Evolutionary conservation across 2,888 invertebrate genomes (phyloP).

Genomic region (Oxyscelio sp.): DNA sequence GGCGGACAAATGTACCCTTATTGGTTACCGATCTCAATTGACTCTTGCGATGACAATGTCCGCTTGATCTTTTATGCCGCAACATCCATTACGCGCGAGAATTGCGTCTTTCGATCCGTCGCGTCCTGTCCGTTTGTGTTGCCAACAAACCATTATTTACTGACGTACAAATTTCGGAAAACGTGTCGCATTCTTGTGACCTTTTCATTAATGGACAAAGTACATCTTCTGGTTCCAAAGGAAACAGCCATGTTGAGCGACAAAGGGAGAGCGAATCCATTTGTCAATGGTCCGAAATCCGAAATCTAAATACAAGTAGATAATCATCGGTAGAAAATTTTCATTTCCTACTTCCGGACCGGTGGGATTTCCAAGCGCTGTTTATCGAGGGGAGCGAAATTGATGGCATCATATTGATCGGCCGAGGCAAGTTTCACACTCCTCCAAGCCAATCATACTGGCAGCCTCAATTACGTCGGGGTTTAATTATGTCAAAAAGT

Average conservation of each 20-base stretch:
- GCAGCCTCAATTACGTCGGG: conserved; percentile 55
- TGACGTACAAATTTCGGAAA: conserved; percentile 40
- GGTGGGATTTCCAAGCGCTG: not conserved
- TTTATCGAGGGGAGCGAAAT: conserved; percentile 20
- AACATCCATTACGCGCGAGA: conserved; percentile 50
- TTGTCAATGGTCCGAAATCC: conserved; percentile 23
- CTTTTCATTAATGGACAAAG: conserved; percentile 37
- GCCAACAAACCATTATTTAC: conserved; percentile 45
- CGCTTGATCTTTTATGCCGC: conserved; percentile 52
- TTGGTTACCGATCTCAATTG: conserved; percentile 75
- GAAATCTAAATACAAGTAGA: not conserved
- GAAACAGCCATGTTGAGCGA: conserved; percentile 22
- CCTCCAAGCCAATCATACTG: conserved; percentile 63
- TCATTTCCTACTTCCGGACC: conserved; percentile 15
- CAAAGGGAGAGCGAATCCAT: conserved; percentile 25
- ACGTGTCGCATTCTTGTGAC: conserved; percentile 22
- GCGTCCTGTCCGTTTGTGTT: conserved; percentile 29
- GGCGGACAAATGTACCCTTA: conserved; percentile 80
- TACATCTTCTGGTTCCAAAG: conserved; percentile 4
- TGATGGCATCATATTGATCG: conserved; percentile 66
- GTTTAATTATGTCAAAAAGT: conserved; percentile 68
- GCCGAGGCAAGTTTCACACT: conserved; percentile 41
- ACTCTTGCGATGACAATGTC: conserved; percentile 72
- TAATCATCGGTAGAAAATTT: conserved; percentile 20
- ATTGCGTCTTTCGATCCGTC: conserved; percentile 45